Conservation (phyloP, 2,113 vertebrate species). For the Laticauda colubrina region DNA sequence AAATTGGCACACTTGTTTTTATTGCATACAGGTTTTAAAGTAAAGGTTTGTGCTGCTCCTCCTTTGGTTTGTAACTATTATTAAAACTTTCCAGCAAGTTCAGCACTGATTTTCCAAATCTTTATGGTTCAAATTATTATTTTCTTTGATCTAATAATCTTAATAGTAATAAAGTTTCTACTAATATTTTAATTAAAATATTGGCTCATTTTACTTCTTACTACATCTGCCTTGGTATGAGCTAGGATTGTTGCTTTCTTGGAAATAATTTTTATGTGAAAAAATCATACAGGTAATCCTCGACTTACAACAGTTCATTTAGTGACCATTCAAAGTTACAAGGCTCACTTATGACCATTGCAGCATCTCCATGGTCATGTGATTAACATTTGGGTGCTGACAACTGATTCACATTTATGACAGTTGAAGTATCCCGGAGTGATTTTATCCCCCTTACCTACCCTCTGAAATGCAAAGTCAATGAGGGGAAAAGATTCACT, state of each 20-base stretch:
- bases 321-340: background rate
- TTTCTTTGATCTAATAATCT: background rate
- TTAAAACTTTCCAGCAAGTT: background rate
- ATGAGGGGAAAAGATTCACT: background rate
- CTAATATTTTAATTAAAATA: background rate
- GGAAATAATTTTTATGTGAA: background rate
- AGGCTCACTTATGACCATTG: background rate
- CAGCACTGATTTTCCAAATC: background rate
- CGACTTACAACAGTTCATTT: background rate
- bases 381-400: background rate
- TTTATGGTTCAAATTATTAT: background rate
- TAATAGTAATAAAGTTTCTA: background rate
- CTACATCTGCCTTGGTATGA: background rate
- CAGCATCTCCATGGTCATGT: background rate
- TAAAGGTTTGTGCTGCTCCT: background rate
- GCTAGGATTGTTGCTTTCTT: background rate
- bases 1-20: background rate
- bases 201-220: slow-evolving; percentile 1
- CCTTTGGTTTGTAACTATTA: background rate
- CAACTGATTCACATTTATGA: background rate
- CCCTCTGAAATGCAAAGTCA: background rate
- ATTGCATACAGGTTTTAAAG: background rate
- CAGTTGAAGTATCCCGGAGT: background rate
- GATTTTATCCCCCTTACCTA: background rate
- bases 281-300: background rate